Evolutionary conservation across 2,113 vertebrate genomes (phyloP).

Genomic region (Pavo muticus): DNA sequence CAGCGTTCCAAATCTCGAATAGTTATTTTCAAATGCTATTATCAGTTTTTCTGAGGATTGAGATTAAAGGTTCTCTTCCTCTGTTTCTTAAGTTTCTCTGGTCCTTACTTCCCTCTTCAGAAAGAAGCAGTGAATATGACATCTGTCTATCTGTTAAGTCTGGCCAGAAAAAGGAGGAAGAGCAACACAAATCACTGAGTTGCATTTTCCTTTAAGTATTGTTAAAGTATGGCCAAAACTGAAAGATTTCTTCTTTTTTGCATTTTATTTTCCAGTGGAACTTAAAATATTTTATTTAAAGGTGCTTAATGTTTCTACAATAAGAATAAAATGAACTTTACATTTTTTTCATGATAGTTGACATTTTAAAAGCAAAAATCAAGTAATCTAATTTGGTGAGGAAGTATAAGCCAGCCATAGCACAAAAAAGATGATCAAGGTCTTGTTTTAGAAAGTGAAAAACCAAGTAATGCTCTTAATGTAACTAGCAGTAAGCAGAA

Average conservation of each 20-base stretch:
- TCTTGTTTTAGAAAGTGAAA: not conserved
- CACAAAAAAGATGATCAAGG: not conserved
- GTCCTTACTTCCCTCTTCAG: not conserved
- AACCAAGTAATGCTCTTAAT: not conserved
- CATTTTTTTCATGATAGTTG: rapidly evolving
- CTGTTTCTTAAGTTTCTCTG: not conserved
- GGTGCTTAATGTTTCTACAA: not conserved
- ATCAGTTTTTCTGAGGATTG: not conserved
- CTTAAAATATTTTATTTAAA: not conserved
- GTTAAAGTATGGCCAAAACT: not conserved
- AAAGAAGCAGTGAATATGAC: not conserved
- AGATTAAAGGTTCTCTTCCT: not conserved
- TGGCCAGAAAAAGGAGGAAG: not conserved
- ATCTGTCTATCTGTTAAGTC: not conserved
- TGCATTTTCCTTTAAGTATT: not conserved
- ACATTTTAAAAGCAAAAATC: not conserved
- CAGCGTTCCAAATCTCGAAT: not conserved
- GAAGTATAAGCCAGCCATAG: not conserved
- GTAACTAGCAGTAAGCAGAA: not conserved
- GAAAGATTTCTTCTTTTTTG: not conserved
- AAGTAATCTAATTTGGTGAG: not conserved
- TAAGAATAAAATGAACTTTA: not conserved
- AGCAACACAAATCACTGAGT: not conserved
- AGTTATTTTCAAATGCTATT: not conserved
- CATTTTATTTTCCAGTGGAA: not conserved